Conservation (phyloP, 2,797 vertebrate species). For the Clamator glandarius region DNA sequence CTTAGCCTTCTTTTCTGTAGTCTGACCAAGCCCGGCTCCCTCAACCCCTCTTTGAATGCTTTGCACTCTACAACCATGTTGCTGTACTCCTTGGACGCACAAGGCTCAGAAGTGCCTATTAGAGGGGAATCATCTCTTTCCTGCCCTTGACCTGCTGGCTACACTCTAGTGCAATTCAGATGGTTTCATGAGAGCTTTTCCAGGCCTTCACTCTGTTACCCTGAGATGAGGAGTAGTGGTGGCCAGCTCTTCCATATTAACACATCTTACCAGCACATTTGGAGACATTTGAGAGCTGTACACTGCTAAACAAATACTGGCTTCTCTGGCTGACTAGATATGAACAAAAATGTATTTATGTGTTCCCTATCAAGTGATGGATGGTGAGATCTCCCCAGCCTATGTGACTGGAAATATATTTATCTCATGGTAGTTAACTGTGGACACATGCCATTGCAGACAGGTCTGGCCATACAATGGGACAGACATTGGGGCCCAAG, state of each 20-base stretch:
- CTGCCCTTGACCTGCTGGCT: background rate
- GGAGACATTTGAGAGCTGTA: background rate
- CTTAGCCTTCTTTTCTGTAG: background rate
- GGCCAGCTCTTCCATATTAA: background rate
- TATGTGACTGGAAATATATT: background rate
- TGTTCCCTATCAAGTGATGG: background rate
- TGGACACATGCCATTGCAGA: background rate
- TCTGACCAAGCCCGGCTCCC: no score
- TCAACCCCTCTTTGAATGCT: background rate
- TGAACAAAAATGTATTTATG: background rate
- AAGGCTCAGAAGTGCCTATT: background rate
- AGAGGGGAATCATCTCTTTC: background rate
- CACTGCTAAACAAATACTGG: background rate
- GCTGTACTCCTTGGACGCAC: background rate
- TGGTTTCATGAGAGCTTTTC: background rate
- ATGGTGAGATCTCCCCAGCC: background rate
- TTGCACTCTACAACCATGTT: background rate
- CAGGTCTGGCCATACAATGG: accelerated
- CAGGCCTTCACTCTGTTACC: background rate
- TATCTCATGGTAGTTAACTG: background rate
- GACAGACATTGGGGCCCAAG: background rate
- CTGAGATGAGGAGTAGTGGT: background rate
- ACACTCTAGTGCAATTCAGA: background rate
- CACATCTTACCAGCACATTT: background rate
- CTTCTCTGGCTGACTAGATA: background rate